Conservation (phyloP, 2,888 invertebrate species). For the Lasiommata megera region DNA sequence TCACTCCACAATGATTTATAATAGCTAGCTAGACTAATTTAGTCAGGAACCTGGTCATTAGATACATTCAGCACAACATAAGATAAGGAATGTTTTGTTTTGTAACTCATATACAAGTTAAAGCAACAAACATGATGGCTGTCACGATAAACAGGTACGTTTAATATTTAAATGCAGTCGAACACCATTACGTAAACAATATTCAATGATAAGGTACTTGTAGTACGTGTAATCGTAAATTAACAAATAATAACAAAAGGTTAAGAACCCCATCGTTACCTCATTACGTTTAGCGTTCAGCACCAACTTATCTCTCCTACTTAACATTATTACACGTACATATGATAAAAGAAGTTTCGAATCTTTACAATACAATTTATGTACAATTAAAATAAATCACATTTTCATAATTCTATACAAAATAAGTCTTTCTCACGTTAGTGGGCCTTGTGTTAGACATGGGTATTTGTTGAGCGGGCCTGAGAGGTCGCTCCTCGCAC, state of each 20-base stretch:
- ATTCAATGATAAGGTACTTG: conserved; percentile 46
- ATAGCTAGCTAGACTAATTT: conserved; percentile 48
- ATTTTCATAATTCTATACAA: conserved; percentile 56
- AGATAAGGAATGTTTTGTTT: conserved; percentile 56
- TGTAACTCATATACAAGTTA: conserved; percentile 31
- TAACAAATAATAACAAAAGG: conserved; percentile 31
- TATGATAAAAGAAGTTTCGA: conserved; percentile 26
- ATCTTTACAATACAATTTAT: conserved; percentile 26
- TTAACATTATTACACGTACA: conserved; percentile 14
- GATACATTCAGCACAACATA: conserved; percentile 40
- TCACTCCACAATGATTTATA: conserved; percentile 35
- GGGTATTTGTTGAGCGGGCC: conserved; percentile 74
- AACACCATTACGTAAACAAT: conserved; percentile 36
- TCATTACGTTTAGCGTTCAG: conserved; percentile 35
- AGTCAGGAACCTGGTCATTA: conserved; percentile 65
- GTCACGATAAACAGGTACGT: conserved; percentile 46
- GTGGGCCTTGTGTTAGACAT: conserved; percentile 69
- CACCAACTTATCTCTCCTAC: conserved; percentile 35
- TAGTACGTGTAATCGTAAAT: conserved; percentile 40
- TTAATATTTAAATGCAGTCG: conserved; percentile 38
- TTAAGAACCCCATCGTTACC: conserved; percentile 25
- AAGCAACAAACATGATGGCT: conserved; percentile 17
- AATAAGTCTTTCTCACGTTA: conserved; percentile 76
- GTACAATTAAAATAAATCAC: conserved; percentile 35
- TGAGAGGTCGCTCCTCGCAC: conserved; percentile 73